These are phyloP conservation scores for Aethes cnicana DNA, from an alignment of 2,888 invertebrate species.

Conservation along the genomic window DNA sequence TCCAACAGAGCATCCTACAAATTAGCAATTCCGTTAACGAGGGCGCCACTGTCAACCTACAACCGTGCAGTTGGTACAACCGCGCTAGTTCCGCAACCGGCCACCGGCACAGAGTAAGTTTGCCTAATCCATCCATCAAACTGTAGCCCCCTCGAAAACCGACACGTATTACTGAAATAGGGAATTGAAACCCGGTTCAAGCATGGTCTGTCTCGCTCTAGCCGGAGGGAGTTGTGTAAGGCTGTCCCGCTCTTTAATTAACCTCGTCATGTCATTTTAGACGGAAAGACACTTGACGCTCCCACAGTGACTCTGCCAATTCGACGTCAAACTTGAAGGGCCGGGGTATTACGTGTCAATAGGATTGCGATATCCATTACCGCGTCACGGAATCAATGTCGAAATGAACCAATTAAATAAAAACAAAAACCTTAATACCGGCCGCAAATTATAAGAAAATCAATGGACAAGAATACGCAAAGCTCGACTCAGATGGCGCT, in stretches of 20 bases:
- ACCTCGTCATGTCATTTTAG: conserved; percentile 56
- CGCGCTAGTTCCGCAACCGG: conserved; percentile 4
- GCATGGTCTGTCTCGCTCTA: conserved; percentile 33
- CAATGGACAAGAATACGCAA: too few species aligned
- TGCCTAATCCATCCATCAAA: conserved; percentile 27
- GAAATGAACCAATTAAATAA: neutral
- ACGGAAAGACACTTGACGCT: conserved; percentile 65
- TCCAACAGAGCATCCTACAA: neutral
- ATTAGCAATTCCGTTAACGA: neutral
- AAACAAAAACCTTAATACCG: too few species aligned
- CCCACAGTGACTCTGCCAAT: conserved; percentile 64
- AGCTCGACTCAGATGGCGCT: too few species aligned
- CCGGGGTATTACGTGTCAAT: conserved; percentile 36
- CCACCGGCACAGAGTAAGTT: conserved; percentile 19
- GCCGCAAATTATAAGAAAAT: too few species aligned
- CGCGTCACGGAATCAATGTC: neutral
- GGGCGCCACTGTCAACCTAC: neutral
- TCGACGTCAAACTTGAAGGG: conserved; percentile 60
- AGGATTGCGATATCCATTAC: neutral
- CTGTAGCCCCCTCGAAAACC: conserved; percentile 25
- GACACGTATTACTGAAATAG: conserved; percentile 29
- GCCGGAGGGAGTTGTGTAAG: conserved; percentile 19
- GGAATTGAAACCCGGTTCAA: conserved; percentile 21
- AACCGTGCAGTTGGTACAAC: neutral
- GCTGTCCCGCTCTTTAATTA: conserved; percentile 53